These are phyloP conservation scores for Thera obeliscata DNA, from an alignment of 2,888 invertebrate genomes.

Conservation along the genomic window DNA sequence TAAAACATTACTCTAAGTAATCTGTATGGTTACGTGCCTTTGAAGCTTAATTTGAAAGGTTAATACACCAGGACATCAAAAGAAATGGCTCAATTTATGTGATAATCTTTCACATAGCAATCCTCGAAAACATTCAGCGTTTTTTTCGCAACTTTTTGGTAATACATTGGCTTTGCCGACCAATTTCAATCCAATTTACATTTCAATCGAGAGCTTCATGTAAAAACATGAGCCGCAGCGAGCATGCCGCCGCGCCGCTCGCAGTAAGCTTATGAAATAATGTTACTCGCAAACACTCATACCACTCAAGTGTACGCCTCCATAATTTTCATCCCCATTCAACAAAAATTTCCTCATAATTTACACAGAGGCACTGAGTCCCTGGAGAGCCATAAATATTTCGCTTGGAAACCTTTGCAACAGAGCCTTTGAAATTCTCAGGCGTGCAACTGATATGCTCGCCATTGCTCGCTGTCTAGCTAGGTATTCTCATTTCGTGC, in stretches of 20 bases:
- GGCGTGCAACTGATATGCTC: constrained; percentile 46
- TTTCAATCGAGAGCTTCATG: constrained; percentile 76
- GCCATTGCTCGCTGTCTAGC: constrained; percentile 43
- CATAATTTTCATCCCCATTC: constrained; percentile 49
- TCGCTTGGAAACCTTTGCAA: constrained; percentile 47
- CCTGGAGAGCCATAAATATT: constrained; percentile 57
- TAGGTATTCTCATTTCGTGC: constrained; percentile 41
- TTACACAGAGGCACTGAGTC: constrained; percentile 54
- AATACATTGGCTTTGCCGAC: constrained; percentile 71
- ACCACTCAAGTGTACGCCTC: constrained; percentile 38
- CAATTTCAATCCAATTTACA: constrained; percentile 78
- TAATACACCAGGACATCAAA: constrained; percentile 17
- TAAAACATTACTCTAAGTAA: not conserved
- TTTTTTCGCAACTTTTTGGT: constrained; percentile 63
- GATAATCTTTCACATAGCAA: constrained; percentile 58
- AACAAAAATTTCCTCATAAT: constrained; percentile 58
- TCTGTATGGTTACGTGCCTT: constrained; percentile 11
- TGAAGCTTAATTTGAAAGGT: constrained; percentile 19
- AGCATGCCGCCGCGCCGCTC: constrained; percentile 53
- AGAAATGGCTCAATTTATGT: constrained; percentile 39
- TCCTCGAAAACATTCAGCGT: constrained; percentile 56
- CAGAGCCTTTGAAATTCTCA: constrained; percentile 49
- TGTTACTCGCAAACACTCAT: constrained; percentile 57
- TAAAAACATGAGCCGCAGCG: constrained; percentile 72
- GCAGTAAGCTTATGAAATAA: constrained; percentile 68